Percentiles rank a stretch among this genome's conserved stretches.
Evolutionary conservation across 2,888 invertebrate genomes (phyloP).

Genomic region (Trypoxylon attenuatum): DNA sequence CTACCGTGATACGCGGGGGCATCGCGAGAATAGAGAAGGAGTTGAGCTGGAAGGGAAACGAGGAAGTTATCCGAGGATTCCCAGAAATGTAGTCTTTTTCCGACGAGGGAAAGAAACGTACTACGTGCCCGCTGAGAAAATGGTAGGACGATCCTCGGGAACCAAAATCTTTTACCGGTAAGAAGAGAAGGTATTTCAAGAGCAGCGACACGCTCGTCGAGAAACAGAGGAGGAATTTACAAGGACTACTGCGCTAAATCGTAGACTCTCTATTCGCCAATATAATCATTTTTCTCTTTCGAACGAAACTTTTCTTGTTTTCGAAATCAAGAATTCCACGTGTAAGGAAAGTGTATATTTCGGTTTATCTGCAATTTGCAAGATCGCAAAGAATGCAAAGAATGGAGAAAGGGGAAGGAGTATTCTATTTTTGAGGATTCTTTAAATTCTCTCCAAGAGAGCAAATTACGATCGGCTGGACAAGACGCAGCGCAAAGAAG

Average conservation of each 20-base stretch:
- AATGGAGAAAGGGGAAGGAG: no score
- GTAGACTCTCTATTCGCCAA: no score
- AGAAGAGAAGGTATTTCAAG: slow-evolving; percentile 2
- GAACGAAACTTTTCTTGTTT: no score
- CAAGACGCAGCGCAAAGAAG: neutral
- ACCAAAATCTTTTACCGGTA: neutral
- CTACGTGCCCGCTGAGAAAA: neutral
- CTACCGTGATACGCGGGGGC: slow-evolving; percentile 17
- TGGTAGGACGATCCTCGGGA: neutral
- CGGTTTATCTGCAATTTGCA: no score
- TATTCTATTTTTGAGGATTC: no score
- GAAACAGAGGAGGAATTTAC: neutral
- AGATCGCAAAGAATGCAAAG: no score
- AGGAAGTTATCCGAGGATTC: slow-evolving; percentile 47
- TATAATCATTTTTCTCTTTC: no score
- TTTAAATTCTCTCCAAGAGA: no score
- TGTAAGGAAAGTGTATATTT: no score
- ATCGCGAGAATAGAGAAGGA: slow-evolving; percentile 45
- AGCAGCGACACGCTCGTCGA: no score
- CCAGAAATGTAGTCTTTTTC: slow-evolving; percentile 40
- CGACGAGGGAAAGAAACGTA: neutral
- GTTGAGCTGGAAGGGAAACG: slow-evolving; percentile 32
- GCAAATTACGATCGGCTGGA: no score
- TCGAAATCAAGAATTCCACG: no score
- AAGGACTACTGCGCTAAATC: neutral